phyloP scores from a whole-genome alignment of 2,113 vertebrate species.

The Tragulus kanchil region DNA sequence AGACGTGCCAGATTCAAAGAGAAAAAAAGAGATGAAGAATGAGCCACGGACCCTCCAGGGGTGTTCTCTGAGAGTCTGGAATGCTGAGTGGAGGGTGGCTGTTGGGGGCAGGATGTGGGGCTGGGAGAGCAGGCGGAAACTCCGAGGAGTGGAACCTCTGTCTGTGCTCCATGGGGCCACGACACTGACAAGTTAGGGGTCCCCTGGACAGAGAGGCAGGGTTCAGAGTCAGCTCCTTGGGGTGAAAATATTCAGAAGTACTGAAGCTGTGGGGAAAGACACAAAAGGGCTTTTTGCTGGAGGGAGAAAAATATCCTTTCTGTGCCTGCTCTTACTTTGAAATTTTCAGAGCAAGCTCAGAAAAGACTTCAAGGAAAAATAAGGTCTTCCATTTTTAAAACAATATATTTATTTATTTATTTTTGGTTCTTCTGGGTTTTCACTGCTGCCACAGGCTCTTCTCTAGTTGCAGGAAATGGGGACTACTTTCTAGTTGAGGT shows the following conservation, averaged over 20 bases:
- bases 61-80: background rate
- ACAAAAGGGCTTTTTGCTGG: background rate
- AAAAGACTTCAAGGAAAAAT: background rate
- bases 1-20: background rate
- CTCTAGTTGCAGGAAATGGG: too few species aligned
- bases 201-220: background rate
- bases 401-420: too few species aligned
- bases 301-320: background rate
- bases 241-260: background rate
- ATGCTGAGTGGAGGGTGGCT: fast-evolving
- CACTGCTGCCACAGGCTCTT: too few species aligned
- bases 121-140: background rate
- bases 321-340: background rate
- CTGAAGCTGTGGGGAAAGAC: background rate
- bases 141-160: background rate
- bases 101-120: background rate
- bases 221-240: background rate
- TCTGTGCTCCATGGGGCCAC: background rate
- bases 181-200: background rate
- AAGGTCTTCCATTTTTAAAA: background rate
- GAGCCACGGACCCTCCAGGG: too few species aligned
- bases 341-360: background rate
- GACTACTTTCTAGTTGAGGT: too few species aligned
- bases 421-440: too few species aligned
- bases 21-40: background rate